phyloP scores from a whole-genome alignment of 2,113 vertebrate species.

The Eulemur rufifrons region DNA sequence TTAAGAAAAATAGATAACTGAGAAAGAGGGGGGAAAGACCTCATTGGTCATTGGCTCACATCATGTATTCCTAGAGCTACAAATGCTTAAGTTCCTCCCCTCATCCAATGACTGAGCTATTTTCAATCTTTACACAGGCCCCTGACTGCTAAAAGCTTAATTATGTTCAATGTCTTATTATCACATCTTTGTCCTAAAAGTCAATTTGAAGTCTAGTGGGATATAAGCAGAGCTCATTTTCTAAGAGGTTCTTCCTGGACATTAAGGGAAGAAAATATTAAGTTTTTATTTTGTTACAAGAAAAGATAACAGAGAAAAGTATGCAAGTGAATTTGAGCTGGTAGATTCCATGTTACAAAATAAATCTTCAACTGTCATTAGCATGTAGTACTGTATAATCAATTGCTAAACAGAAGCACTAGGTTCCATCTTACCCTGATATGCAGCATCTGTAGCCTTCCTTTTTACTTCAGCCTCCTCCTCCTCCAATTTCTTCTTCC shows the following conservation, averaged over 20 bases:
- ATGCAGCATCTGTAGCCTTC: conserved; percentile 96
- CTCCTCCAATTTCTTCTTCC: conserved; percentile 97
- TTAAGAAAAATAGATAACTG: too few species aligned
- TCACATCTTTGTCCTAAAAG: background rate
- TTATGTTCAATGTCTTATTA: background rate
- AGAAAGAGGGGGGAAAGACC: background rate
- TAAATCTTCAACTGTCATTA: background rate
- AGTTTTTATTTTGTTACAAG: conserved; percentile 30
- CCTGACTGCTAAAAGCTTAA: conserved; percentile 54
- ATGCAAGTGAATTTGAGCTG: background rate
- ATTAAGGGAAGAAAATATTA: background rate
- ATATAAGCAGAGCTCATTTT: conserved; percentile 38
- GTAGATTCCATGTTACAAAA: background rate
- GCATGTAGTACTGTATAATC: background rate
- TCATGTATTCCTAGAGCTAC: background rate
- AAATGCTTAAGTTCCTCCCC: background rate
- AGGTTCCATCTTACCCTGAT: conserved; percentile 88
- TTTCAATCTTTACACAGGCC: background rate
- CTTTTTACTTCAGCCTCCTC: conserved; percentile 97
- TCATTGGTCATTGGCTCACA: background rate
- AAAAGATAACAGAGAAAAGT: background rate
- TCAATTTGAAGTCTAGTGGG: background rate
- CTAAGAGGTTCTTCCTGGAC: background rate
- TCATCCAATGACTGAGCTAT: background rate
- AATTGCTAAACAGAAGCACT: background rate